Evolutionary conservation across 2,888 invertebrate genomes (phyloP).

Genomic region (Zaprionus lineosus): DNA sequence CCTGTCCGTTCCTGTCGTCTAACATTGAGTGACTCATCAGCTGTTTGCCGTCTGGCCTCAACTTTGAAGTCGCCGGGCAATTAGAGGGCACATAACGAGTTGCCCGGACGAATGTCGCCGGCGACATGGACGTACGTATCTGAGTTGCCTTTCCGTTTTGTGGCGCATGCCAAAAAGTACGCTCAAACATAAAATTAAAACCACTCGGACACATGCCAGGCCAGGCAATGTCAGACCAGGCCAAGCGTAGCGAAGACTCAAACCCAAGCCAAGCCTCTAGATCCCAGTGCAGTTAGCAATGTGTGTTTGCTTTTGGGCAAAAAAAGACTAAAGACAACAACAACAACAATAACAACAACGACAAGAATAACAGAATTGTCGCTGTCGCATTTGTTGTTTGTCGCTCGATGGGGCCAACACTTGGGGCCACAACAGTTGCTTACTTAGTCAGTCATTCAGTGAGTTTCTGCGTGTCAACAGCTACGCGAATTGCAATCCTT

Average conservation of each 20-base stretch:
- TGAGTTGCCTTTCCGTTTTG: too few relatives aligned
- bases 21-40: conserved; percentile 55
- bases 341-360: too few relatives aligned
- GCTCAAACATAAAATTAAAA: conserved; percentile 60
- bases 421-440: conserved; percentile 32
- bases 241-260: too few relatives aligned
- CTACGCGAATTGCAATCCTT: conserved; percentile 15
- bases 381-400: conserved; percentile 23
- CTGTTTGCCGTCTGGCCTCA: conserved; percentile 25
- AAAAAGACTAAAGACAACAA: too few relatives aligned
- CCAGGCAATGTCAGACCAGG: too few relatives aligned
- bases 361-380: too few relatives aligned
- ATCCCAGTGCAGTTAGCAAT: conserved; percentile 1
- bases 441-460: conserved; percentile 52
- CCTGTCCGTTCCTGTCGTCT: too few relatives aligned
- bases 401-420: conserved; percentile 12
- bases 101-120: conserved; percentile 37
- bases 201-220: conserved; percentile 36
- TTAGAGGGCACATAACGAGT: conserved; percentile 35
- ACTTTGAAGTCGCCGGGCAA: conserved; percentile 35
- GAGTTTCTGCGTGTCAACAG: conserved; percentile 62
- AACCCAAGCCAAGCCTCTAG: too few relatives aligned
- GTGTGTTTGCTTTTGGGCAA: conserved; percentile 30
- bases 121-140: too few relatives aligned
- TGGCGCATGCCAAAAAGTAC: conserved; percentile 55